Base-by-base conservation (phyloP, 92 coral and sea anemone genomes). In the Meandrina meandrites region DNA sequence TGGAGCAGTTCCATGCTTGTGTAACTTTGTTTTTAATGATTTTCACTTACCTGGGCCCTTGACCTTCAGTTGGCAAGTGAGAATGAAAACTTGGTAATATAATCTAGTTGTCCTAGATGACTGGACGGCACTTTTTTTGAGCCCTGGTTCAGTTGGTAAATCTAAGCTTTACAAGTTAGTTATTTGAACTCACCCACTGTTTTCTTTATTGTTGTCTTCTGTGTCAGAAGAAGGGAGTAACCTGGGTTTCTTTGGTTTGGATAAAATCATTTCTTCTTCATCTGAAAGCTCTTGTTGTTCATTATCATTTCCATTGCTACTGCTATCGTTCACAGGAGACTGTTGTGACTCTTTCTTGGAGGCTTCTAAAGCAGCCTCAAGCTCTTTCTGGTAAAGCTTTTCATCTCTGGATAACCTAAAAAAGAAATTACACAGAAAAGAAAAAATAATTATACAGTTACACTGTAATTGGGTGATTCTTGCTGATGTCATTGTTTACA, bases 361-460 rank as follows among this genome's bases (percentile, higher is more conserved):
- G 57, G 96, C 96, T 77, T 93, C 84, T 24, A 96, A 75, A 22
- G 98, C 98, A 53, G 98, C 98, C 84, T 96, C 98, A 54, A 96
- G 80, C 54, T 96, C 96, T 79, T 95, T 90, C 80, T 94, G 88
- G 75, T 96, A 96, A 56, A 96, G 80, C 86, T 96, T 96, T 82
- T 96, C 98, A 51, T 93, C 98, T 51, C 96, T 70, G 1, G 98
- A 96, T 40, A 91, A 91, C 72, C 98, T 96, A 74, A 3, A 2
- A 12, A n/a, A 80, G 37, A 6, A 34, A 73, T 21, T n/a, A 73
- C 13, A 11, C 57, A 75, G 73, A 80, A 17, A 79, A 4, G 5
- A n/a, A 15, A 53, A 53, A 67, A 9, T 27, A 0, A 8, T 5
- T 8, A 32, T 9, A 34, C n/a, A n/a, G n/a, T n/a, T n/a, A n/a